Evolutionary conservation across 1,140 invertebrate genomes (phyloP).

Genomic region (Telenomus remus): DNA sequence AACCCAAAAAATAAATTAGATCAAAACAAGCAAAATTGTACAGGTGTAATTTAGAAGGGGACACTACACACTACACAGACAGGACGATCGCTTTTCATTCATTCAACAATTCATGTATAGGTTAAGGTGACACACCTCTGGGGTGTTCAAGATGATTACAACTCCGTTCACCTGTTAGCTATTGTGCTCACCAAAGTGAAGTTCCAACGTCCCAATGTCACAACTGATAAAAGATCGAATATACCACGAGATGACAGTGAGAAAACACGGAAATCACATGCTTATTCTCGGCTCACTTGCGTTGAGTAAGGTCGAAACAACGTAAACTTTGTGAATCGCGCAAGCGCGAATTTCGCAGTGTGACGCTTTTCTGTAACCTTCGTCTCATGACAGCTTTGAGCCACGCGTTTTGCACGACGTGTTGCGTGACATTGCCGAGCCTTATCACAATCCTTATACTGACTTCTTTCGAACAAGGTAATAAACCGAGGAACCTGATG

Average conservation of each 20-base stretch:
- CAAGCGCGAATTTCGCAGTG: conserved; percentile 32
- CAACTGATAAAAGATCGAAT: conserved; percentile 14
- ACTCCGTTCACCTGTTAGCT: conserved; percentile 29
- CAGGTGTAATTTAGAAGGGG: conserved; percentile 11
- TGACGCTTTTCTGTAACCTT: conserved; percentile 46
- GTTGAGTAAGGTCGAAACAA: conserved; percentile 46
- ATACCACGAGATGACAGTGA: conserved; percentile 4
- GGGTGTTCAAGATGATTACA: conserved; percentile 23
- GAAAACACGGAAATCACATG: conserved; percentile 24
- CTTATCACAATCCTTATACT: no score
- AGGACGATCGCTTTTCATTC: conserved; percentile 12
- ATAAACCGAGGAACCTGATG: no score
- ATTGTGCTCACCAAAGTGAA: conserved; percentile 5
- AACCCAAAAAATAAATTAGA: no score
- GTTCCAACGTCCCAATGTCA: conserved; percentile 1
- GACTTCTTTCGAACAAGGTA: no score
- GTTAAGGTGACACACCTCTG: conserved; percentile 54
- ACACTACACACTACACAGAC: conserved; percentile 25
- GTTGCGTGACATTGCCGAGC: background rate
- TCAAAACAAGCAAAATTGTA: no score
- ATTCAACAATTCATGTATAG: conserved; percentile 42
- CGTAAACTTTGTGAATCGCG: conserved; percentile 12
- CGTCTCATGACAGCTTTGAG: conserved; percentile 28
- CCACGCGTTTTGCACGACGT: conserved; percentile 14
- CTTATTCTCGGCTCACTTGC: conserved; percentile 11